These are phyloP conservation scores for Hapalemur alaotrensis DNA, from an alignment of 2,797 vertebrate species.

Conservation along the genomic window DNA sequence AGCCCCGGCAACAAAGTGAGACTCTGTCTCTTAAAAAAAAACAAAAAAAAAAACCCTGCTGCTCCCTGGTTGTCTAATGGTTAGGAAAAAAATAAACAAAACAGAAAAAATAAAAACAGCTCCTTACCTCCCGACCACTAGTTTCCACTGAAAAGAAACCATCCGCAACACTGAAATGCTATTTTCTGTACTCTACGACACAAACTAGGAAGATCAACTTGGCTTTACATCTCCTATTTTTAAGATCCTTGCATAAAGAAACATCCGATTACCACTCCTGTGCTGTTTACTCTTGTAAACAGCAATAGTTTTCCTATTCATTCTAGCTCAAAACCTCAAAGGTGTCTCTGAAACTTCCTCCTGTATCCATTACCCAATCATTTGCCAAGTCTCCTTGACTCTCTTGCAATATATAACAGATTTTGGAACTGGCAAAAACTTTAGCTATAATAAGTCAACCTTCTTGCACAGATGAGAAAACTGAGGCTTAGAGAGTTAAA, in stretches of 20 bases:
- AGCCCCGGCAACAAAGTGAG: too few species aligned
- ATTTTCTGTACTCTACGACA: not conserved
- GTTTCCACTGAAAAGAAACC: conserved; percentile 26
- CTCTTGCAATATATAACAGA: not conserved
- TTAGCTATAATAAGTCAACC: not conserved
- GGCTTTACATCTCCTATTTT: conserved; percentile 7
- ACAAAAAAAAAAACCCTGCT: not conserved
- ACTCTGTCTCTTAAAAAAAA: too few species aligned
- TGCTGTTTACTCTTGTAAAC: not conserved
- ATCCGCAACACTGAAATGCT: conserved; percentile 23
- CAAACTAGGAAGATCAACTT: conserved; percentile 26
- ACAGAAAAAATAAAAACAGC: not conserved
- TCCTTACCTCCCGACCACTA: not conserved
- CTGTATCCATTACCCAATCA: not conserved
- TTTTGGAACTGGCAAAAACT: not conserved
- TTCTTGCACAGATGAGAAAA: not conserved
- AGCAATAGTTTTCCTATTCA: not conserved
- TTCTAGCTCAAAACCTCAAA: conserved; percentile 41
- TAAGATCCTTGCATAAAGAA: conserved; percentile 13
- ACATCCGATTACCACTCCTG: not conserved
- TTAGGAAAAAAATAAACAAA: not conserved
- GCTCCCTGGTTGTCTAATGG: not conserved
- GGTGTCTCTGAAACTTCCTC: not conserved
- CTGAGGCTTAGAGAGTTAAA: not conserved
- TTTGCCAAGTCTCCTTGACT: not conserved